Base-by-base conservation (phyloP, 2,113 vertebrate genomes). In the Jacana jacana region DNA sequence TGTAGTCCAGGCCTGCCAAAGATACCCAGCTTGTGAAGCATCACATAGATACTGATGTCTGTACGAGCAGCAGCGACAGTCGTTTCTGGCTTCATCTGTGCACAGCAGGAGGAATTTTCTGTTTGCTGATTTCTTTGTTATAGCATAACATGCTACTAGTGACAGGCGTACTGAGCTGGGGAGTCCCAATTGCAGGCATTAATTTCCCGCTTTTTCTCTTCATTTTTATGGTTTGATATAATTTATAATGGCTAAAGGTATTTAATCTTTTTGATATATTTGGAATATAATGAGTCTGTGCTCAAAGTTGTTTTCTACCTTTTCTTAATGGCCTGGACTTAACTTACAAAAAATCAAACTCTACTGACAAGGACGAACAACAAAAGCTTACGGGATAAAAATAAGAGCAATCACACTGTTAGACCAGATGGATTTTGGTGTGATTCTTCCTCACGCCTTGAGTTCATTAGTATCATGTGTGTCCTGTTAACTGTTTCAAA, bases 31-130 rank as follows among this genome's bases (percentile, higher is more conserved):
- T 73, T 73, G 48, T 85, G 80, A 83, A 86, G 51, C 42, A 68
- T 55, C 58, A 33, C 51, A 12, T 4, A 33, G 42, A 58, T 35
- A 42, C 42, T 80, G 79, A 37, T 63, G 20, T 61, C 64, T 77
- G 33, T 49, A n/a, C 17, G 65, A 52, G 71, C 66, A 84, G 28
- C 60, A 70, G 51, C 5, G 57, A 64, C 60, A 81, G 35, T 42
- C 0, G 30, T 86, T 93, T 77, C 58, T 93, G 76, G 37, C 58
- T 86, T 81, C 46, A 55, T 90, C 86, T 94, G 25, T 81, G 91
- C 86, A 66, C 60, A 75, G 76, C 55, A 88, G 80, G 91, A 90
- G 33, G 68, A 93, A 90, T 93, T 96, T 96, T 76, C 68, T 90
- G 49, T 90, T 85, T 90, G 22, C 24, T 88, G 75, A 52, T 80